A percentile compares a stretch with the other conserved stretches of the same genome.
Evolutionary conservation across 2,113 vertebrate genomes (phyloP).

Genomic region (Propithecus coquereli): DNA sequence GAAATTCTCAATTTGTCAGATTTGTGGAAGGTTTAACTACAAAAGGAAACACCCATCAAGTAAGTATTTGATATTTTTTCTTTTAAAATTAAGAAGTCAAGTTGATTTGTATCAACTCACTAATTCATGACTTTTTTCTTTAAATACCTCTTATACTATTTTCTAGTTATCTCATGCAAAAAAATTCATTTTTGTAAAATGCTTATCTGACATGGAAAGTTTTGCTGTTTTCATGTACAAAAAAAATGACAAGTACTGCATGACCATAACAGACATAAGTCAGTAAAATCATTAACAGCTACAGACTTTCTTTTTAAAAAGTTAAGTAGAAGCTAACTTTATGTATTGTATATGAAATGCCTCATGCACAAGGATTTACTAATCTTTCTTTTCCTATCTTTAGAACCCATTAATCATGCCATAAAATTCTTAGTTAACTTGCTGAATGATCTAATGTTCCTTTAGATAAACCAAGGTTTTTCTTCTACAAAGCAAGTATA

Average conservation of each 20-base stretch:
- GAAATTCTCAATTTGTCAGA: not conserved
- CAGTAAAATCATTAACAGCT: not conserved
- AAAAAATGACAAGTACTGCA: not conserved
- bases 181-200: constrained; percentile 18
- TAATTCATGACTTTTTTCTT: not conserved
- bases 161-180: not conserved
- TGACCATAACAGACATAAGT: not conserved
- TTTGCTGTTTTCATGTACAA: constrained; percentile 2
- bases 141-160: not conserved
- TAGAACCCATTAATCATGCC: not conserved
- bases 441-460: not conserved
- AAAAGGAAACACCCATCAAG: not conserved
- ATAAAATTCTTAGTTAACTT: not conserved
- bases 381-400: not conserved
- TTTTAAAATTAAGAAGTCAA: not conserved
- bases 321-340: not conserved
- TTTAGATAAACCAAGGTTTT: constrained; percentile 7
- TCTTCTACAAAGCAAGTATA: not conserved
- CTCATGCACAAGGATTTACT: not conserved
- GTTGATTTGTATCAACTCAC: not conserved
- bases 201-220: not conserved
- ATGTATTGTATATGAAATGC: not conserved
- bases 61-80: not conserved
- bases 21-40: not conserved
- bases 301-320: not conserved